Base-by-base conservation (phyloP, 2,113 vertebrate species). In the Tonatia bakeri region DNA sequence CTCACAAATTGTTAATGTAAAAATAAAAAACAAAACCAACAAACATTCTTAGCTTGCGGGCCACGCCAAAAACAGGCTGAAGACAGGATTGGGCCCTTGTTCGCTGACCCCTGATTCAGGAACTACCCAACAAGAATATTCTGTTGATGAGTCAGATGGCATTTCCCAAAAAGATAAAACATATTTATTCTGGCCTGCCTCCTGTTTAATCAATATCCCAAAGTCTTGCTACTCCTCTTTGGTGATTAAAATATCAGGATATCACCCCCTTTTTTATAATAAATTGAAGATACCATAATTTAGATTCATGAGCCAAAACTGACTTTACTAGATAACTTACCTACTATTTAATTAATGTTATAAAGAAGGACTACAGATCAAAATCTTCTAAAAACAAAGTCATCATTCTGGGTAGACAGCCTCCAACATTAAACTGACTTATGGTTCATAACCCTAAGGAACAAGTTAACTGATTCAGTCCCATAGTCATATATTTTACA, bases 401-500 rank as follows among this genome's bases (percentile, higher is more conserved):
- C 94, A 90, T 96, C 70, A 85, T 94, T 96, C 96, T 95, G 17
- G 76, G 72, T 92, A 97, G 97, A 94, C 80, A 92, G 72, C 70
- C 91, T 92, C 93, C 85, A 88, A 90, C 61, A 94, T 96, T 97
- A 97, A 96, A 91, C 85, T 95, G 94, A 97, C 91, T 96, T 92
- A 96, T 67, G 72, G 52, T 90, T 94, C 75, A 95, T 92, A 97
- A 94, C 72, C 77, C 81, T 75, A 92, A 77, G 85, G 82, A 95
- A 86, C 59, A 94, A 96, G 94, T 96, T 94, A 96, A 97, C 94
- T 96, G 96, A 96, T 97, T 97, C 77, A 95, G 94, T 94, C 93
- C 88, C 85, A 82, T 14, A 85, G 94, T 77, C 82, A 40, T 96
- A 92, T 81, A 97, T 97, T 97, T 88, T 95, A 73, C 93, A 92